phyloP scores from a whole-genome alignment of 2,113 vertebrate genomes.

The Brachypteracias leptosomus region DNA sequence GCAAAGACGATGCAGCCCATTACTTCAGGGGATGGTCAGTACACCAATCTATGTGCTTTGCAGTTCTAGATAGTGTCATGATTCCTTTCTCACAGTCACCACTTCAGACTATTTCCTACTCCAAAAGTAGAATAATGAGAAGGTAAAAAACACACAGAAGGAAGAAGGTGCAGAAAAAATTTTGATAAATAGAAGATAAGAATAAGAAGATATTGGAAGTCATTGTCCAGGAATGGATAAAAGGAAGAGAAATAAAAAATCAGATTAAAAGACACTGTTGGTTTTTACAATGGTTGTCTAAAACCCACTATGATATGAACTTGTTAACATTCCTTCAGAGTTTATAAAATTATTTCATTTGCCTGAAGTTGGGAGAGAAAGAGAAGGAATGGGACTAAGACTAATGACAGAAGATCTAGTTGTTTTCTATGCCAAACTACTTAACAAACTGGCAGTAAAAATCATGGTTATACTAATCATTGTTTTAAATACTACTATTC shows the following conservation, averaged over 20 bases:
- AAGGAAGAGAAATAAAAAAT: not conserved
- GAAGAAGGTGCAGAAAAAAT: not conserved
- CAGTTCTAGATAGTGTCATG: not conserved
- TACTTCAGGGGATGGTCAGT: not conserved
- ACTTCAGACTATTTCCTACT: not conserved
- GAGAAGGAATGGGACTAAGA: not conserved
- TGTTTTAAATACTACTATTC: not conserved
- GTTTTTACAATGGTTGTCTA: not conserved
- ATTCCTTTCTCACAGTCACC: not conserved
- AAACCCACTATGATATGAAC: not conserved
- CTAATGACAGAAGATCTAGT: not conserved
- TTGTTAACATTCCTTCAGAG: not conserved
- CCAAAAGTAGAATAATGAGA: not conserved
- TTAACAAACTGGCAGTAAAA: not conserved
- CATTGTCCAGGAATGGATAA: not conserved
- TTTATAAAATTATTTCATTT: not conserved
- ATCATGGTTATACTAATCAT: not conserved
- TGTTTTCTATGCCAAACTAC: not conserved
- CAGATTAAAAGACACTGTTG: not conserved
- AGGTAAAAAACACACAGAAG: not conserved
- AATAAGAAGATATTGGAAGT: not conserved
- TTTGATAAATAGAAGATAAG: not conserved
- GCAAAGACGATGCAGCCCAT: not conserved
- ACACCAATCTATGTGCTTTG: not conserved
- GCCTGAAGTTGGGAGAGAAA: not conserved